Evolutionary conservation across 2,888 invertebrate genomes (phyloP).

Genomic region (Teleogryllus oceanicus): DNA sequence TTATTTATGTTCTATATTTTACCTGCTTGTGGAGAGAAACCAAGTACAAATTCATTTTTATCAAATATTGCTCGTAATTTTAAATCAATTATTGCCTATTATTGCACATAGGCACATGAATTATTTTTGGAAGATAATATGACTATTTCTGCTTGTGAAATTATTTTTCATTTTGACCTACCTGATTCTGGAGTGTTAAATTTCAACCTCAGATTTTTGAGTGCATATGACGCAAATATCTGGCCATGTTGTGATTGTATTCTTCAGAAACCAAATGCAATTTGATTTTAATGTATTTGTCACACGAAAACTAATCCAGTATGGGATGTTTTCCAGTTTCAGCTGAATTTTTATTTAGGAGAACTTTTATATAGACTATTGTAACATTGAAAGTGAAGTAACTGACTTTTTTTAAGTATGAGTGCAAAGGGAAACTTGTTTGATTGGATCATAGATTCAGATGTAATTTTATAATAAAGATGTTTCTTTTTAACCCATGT

Average conservation of each 20-base stretch:
- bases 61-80: no score
- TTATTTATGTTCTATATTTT: no score
- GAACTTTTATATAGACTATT: conserved; percentile 35
- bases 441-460: conserved; percentile 26
- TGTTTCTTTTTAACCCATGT: conserved; percentile 31
- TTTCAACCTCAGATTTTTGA: not conserved
- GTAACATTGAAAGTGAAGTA: not conserved
- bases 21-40: no score
- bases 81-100: no score
- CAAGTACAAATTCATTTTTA: no score
- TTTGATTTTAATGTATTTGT: no score
- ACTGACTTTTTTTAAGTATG: not conserved
- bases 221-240: not conserved
- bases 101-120: not conserved
- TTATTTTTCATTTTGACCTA: not conserved
- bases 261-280: no score
- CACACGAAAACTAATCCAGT: no score
- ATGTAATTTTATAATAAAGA: conserved; percentile 32
- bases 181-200: not conserved
- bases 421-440: conserved; percentile 20
- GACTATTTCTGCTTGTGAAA: not conserved
- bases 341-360: conserved; percentile 36
- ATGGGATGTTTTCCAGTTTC: conserved; percentile 2
- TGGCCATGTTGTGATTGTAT: not conserved
- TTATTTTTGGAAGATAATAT: not conserved